Evolutionary conservation across 1,140 invertebrate genomes (phyloP), one percentile per base, ranked within the genome.

Genomic region (Heliothis subflexa): DNA sequence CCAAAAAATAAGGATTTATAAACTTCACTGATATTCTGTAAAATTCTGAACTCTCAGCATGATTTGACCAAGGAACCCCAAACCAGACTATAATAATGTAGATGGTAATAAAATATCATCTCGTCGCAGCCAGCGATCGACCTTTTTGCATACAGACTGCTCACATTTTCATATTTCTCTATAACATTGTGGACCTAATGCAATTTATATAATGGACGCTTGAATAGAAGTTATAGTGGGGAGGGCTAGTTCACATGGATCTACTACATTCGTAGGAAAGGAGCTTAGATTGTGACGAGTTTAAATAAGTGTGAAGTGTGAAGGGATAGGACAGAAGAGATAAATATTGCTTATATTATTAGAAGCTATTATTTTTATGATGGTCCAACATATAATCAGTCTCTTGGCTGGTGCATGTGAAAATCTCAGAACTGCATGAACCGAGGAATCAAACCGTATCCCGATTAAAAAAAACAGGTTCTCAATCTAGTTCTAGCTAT

Each of bases 51-150:
- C 25, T 14, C 12, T n/a, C 18, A 71, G 25, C 28, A 13, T 47
- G 5, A n/a, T 21, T 59, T 45, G 5, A 12, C 64, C 3, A 25
- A 28, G 66, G 71, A 61, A 61, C 55, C 71, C 71, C 25, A 61
- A 74, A 59, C 40, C 71, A 74, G 55, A 49, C 54, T 74, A 59
- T 74, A 72, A 57, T 45, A 73, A 21, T 47, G 71, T 73, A 61
- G 71, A 61, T 74, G 16, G 40, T 74, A 74, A 74, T 74, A 74
- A 74, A 74, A 74, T 74, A 74, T 61, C 54, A 74, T 74, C 55
- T 74, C 71, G 71, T 61, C 71, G 49, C n/a, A 47, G 54, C 33
- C 54, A 59, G 18, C 71, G 71, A 74, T 49, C 71, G 71, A 74
- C 55, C 55, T 74, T 74, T 74, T 74, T 74, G 71, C 71, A 74